phyloP scores from a whole-genome alignment of 2,797 vertebrate species.

The Sebastes ruberrimus region DNA sequence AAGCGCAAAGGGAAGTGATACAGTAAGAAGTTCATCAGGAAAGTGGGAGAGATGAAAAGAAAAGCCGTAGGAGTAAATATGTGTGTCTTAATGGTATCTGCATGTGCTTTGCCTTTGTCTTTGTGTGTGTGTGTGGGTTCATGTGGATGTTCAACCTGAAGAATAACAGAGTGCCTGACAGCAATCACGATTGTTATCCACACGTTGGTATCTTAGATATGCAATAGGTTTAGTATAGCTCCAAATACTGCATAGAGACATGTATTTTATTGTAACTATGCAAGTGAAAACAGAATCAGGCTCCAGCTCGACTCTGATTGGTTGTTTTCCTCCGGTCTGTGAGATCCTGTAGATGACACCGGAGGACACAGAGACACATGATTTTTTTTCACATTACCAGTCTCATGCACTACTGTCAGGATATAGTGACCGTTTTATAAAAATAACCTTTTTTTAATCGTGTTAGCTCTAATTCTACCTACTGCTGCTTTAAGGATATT shows the following conservation, averaged over 20 bases:
- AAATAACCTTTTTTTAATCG: background rate
- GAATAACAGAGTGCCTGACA: background rate
- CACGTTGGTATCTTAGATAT: background rate
- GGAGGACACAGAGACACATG: too few relatives aligned
- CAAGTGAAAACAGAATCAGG: background rate
- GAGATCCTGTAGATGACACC: too few relatives aligned
- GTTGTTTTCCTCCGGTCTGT: too few relatives aligned
- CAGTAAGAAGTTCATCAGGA: background rate
- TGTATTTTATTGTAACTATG: background rate
- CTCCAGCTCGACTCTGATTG: too few relatives aligned
- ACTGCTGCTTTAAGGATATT: background rate
- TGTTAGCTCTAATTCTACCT: background rate
- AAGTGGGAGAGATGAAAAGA: slow-evolving; percentile 13
- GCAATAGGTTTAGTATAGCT: background rate
- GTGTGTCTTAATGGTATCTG: background rate
- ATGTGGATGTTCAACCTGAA: background rate
- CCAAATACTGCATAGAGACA: background rate
- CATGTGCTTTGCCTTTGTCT: background rate
- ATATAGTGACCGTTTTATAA: too few relatives aligned
- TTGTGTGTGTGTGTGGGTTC: background rate
- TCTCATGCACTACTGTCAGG: background rate
- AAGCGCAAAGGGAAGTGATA: background rate
- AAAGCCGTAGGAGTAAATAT: slow-evolving; percentile 5
- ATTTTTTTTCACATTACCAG: too few relatives aligned
- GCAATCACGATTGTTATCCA: background rate